phyloP scores from a whole-genome alignment of 1,140 invertebrate species.

The Bradynema listronoti region DNA sequence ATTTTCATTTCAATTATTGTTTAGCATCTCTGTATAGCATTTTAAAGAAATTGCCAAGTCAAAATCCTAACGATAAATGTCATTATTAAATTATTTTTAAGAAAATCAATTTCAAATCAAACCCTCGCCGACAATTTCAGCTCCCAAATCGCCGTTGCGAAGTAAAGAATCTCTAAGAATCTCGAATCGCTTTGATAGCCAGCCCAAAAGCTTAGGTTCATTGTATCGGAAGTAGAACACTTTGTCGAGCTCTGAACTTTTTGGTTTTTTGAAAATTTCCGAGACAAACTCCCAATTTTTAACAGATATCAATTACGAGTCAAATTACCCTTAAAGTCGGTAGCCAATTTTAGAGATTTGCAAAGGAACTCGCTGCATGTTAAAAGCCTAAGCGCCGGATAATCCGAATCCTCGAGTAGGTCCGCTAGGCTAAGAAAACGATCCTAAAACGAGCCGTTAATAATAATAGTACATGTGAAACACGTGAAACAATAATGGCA shows the following conservation, averaged over 20 bases:
- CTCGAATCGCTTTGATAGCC: constrained; percentile 15
- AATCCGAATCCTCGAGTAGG: constrained; percentile 1
- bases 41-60: too few species aligned
- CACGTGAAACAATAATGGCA: background rate
- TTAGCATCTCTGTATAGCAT: too few species aligned
- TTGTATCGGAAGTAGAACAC: constrained; percentile 9
- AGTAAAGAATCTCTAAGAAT: constrained; percentile 6
- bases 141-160: constrained; percentile 3
- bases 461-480: background rate
- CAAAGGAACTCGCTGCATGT: background rate
- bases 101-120: background rate
- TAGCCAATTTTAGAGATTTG: constrained; percentile 2
- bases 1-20: too few species aligned
- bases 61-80: too few species aligned
- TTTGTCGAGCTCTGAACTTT: background rate
- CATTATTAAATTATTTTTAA: background rate
- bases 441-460: constrained; percentile 20
- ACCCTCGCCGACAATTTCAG: constrained; percentile 2
- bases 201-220: constrained; percentile 6
- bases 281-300: background rate
- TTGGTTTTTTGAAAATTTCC: too few species aligned
- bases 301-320: too few species aligned
- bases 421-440: constrained; percentile 2
- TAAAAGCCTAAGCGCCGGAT: constrained; percentile 4
- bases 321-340: constrained; percentile 14